Base-by-base conservation (phyloP, 2,888 invertebrate species). In the Ophonus ardosiacus region DNA sequence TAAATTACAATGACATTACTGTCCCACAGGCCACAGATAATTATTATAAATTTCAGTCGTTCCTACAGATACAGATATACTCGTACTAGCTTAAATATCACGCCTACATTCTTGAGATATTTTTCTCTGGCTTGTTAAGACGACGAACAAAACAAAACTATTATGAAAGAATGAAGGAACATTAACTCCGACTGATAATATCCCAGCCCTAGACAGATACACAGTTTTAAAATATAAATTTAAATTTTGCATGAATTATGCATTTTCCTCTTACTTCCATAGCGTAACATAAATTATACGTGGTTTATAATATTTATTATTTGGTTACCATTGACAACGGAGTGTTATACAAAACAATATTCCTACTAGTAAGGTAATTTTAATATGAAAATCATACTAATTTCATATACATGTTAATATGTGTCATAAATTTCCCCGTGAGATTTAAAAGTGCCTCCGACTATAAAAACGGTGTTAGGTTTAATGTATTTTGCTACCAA, bases 1-100 rank as follows among this genome's bases (percentile, higher is more conserved):
- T 74, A 74, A 43, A 74, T 74, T 43, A 74, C 40, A 74, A 74
- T 68, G 68, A 68, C 68, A 68, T 68, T 68, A 63, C 68, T 38
- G 68, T 68, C 68, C 31, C 68, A 68, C 43, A 68, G 68, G 31
- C 31, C 40, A 68, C 43, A 68, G 68, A 68, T 68, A 68, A 68
- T 68, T 68, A 68, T 68, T 63, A 63, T 63, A 63, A 68, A 68
- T 40, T 68, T 68, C 13, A 68, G 40, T 38, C 68, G 15, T 68
- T 38, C 31, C 31, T 31, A 21, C 8, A 59, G 17, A 59, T 13
- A 59, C 59, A 31, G 31, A 31, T 31, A 31, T 31, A 31, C 31
- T 31, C 2, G 31, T 31, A 51, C 43, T 51, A 13, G 43, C 43
- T 51, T 51, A 51, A 51, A 51, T 13, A 13, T 51, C 43, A 51